phyloP scores from a whole-genome alignment of 35 echinoderm and acorn worm species.

The Anneissia japonica region DNA sequence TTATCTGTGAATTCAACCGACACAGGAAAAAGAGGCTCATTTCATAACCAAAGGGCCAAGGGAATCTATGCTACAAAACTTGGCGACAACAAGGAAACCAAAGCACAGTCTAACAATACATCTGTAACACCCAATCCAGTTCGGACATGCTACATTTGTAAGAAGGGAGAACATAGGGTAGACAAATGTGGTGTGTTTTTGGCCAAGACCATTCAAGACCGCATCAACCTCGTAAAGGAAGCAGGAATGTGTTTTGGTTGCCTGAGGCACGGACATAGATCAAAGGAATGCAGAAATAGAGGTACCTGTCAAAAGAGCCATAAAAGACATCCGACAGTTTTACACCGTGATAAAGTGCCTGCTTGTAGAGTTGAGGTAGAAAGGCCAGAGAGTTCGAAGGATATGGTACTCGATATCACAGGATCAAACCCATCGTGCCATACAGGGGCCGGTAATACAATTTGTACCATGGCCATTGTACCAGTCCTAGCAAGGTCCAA shows the following conservation, averaged over 20 bases:
- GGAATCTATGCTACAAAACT: neutral
- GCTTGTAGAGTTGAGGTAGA: neutral
- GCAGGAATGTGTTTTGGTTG: constrained; percentile 61
- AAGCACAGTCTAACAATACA: neutral
- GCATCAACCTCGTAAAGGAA: constrained; percentile 17
- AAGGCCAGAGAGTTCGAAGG: no score
- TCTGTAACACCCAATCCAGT: neutral
- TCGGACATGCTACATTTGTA: neutral
- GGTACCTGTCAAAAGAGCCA: constrained; percentile 16
- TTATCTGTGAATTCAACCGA: neutral
- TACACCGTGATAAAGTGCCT: constrained; percentile 21
- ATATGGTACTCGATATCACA: neutral
- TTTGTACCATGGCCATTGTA: neutral
- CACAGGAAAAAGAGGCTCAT: neutral
- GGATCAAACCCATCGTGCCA: neutral
- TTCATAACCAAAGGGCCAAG: neutral
- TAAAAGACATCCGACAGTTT: constrained; percentile 30
- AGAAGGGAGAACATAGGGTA: constrained; percentile 4
- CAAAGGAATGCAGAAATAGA: constrained; percentile 35
- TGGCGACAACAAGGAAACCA: neutral
- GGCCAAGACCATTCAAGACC: constrained; percentile 23
- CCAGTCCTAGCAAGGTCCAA: neutral
- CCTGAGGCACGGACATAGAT: constrained; percentile 30
- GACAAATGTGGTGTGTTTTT: constrained; percentile 26
- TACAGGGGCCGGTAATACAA: neutral